Base-by-base conservation (phyloP, 2,888 invertebrate genomes). In the Flexamia atlantica region DNA sequence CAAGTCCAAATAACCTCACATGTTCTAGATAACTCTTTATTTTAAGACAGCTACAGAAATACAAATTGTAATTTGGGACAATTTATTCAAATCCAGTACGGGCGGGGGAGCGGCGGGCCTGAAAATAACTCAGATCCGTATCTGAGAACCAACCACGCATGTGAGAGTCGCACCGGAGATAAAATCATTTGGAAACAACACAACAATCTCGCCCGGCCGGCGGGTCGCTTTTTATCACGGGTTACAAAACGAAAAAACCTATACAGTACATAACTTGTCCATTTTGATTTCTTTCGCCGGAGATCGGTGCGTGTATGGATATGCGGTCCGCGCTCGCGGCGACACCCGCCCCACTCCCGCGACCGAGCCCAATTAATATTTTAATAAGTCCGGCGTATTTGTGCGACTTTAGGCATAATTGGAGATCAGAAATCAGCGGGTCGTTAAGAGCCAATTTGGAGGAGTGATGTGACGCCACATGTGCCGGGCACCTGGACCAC, bases 221-320 rank as follows among this genome's bases (percentile, higher is more conserved):
- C 64, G 23, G 25, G 25, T 28, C 64, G 30, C 32, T 70, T 70
- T 72, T 72, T 72, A 40, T 42, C 40, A 0, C 70, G 20, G 14
- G 72, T n/a, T 74, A 74, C 72, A 74, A 83, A 83, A 70, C 64
- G 68, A 80, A 80, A 82, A 70, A 68, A 42, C 64, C 68, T 42
- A 81, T 81, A 81, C 81, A 81, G 68, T 42, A 81, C 81, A 81
- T 81, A 81, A 81, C 64, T 81, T 81, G 81, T 81, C 81, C 81
- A 81, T 81, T 81, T 81, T 81, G 81, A 81, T 81, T 81, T 42
- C 42, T 81, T 81, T 60, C 64, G 46, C 23, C 36, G 40, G 30
- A 81, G 81, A 81, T 81, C 25, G 68, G 57, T 30, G 72, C 72
- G 72, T 36, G 68, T 40, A 17, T 72, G 36, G 72, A 72, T 72